phyloP scores from a whole-genome alignment of 2,888 invertebrate species.

The Bursaphelenchus okinawaensis region DNA sequence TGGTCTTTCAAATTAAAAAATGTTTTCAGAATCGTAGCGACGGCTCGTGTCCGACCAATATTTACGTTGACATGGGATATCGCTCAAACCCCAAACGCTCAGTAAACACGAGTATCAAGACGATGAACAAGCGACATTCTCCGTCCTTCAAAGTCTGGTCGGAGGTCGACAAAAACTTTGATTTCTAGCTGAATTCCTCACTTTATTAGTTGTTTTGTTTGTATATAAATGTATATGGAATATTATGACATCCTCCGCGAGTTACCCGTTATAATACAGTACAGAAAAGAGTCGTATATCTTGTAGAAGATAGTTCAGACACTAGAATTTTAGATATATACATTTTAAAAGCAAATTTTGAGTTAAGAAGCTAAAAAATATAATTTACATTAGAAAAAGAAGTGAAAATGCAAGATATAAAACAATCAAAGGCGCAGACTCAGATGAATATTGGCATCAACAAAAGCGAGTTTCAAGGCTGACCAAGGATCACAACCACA shows the following conservation, averaged over 20 bases:
- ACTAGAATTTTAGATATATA: no score
- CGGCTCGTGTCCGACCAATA: slow-evolving; percentile 40
- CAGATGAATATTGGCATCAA: no score
- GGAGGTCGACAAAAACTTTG: not conserved
- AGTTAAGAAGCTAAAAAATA: no score
- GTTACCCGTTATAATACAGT: no score
- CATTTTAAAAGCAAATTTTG: no score
- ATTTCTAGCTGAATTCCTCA: not conserved
- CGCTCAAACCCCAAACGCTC: slow-evolving; percentile 40
- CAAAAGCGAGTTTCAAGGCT: no score
- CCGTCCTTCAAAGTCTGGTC: not conserved
- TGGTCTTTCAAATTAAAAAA: not conserved
- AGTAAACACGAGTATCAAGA: not conserved
- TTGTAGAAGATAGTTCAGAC: no score
- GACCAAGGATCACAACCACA: no score
- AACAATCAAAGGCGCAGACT: no score
- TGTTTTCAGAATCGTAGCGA: slow-evolving; percentile 12
- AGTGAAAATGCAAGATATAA: no score
- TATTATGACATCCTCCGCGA: not conserved
- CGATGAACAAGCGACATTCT: not conserved
- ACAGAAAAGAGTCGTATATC: no score
- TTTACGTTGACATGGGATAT: slow-evolving; percentile 55
- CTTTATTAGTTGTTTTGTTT: not conserved
- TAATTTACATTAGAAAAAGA: no score
- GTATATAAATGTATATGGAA: not conserved